Conservation (phyloP, 1,140 invertebrate species). For the Drosophila pseudoobscura region DNA sequence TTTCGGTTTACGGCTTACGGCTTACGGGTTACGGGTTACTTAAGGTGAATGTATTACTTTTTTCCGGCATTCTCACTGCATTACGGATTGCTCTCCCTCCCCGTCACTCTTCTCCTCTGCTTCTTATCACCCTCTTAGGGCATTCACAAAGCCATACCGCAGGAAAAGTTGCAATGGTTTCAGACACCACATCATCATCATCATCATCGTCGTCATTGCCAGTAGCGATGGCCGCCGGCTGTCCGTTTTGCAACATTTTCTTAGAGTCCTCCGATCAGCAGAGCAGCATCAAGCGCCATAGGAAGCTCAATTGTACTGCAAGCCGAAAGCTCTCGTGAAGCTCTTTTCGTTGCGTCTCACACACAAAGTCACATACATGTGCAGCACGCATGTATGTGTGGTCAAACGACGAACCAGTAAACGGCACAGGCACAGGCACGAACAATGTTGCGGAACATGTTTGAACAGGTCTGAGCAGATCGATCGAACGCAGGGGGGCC, state of each 20-base stretch:
- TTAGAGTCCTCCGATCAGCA: background rate
- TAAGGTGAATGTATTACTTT: constrained; percentile 63
- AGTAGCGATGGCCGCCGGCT: too few species aligned
- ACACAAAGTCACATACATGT: too few species aligned
- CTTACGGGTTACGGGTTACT: constrained; percentile 46
- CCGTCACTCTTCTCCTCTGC: background rate
- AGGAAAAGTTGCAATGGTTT: constrained; percentile 32
- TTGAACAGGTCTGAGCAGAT: too few species aligned
- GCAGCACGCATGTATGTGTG: too few species aligned
- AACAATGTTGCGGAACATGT: too few species aligned
- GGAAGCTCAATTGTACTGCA: too few species aligned
- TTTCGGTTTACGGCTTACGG: constrained; percentile 31
- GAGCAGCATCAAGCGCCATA: too few species aligned
- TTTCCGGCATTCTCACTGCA: constrained; percentile 40
- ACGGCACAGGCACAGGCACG: too few species aligned
- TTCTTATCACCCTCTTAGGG: background rate
- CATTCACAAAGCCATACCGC: constrained; percentile 15
- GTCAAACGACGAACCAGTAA: too few species aligned
- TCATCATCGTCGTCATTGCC: constrained; percentile 4
- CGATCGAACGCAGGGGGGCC: too few species aligned
- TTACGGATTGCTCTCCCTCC: constrained; percentile 6
- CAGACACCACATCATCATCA: constrained; percentile 10
- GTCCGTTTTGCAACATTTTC: background rate
- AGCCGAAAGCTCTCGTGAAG: too few species aligned
- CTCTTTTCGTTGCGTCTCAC: too few species aligned